Evolutionary conservation across 1,140 invertebrate genomes (phyloP), one percentile per base, ranked within the genome.

Genomic region (Prorops nasuta): DNA sequence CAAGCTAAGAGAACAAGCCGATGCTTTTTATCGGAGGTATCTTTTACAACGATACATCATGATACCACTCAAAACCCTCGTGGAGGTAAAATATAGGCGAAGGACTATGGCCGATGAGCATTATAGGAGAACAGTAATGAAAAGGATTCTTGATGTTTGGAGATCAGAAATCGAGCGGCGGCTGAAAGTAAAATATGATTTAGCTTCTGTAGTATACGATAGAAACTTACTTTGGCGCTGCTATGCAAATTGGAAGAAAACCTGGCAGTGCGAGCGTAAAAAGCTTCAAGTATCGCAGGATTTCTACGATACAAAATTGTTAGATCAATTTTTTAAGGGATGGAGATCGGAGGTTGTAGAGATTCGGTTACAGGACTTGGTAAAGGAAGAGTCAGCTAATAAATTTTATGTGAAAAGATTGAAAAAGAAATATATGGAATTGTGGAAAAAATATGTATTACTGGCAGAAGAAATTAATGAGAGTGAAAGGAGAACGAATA

Each of bases 221-320:
- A 52, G 48, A 21, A 74, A 72, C 41, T 36, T 76, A 20, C 38
- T 63, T 4, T 49, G 39, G 36, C 37, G 53, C 0, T 14, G 22
- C 0, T 67, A 75, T 37, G 38, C 20, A 14, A 10, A 57, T 17
- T 77, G 73, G 74, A 63, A 47, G 21, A 18, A 54, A 1, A n/a
- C 45, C 3, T 22, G 46, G 0, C 50, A 49, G 10, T 50, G 64
- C 9, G 42, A 49, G 3, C 68, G 32, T n/a, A 39, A 41, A 14
- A 73, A 71, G 15, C 44, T 44, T 3, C 69, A 75, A 50, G 70
- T 72, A 0, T 72, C 74, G 3, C 39, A 19, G 22, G 71, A 76
- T 43, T 75, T 72, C 46, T 61, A 47, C 9, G 69, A 75, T 10
- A 61, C 71, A 50, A 69, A 64, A 51, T 12, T 76, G 3, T 51